Conservation (phyloP, 2,797 vertebrate genomes). For the Allobates femoralis region DNA sequence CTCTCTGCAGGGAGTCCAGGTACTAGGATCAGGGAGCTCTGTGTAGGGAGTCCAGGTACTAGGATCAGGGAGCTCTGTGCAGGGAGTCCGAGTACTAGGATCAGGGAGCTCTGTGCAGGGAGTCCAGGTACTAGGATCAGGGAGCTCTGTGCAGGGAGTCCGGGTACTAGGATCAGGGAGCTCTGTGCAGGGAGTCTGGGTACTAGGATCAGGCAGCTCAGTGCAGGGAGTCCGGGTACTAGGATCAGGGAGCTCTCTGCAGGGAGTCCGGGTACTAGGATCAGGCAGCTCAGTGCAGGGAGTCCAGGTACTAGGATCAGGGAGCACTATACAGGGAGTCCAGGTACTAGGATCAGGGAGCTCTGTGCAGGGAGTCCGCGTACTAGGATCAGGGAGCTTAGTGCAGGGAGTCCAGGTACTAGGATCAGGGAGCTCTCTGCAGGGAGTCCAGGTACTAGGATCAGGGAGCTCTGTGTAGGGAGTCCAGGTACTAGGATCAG, state of each 20-base stretch:
- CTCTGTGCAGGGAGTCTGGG: background rate
- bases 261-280: background rate
- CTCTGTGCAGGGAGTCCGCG: background rate
- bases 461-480: background rate
- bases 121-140: background rate
- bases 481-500: background rate
- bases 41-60: background rate
- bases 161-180: background rate
- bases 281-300: background rate
- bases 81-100: background rate
- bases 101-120: background rate
- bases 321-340: background rate
- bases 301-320: background rate
- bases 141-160: background rate
- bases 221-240: background rate
- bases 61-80: background rate
- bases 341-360: background rate
- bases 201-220: background rate
- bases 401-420: background rate
- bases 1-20: background rate
- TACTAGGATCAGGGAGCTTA: background rate
- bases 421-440: background rate
- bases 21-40: background rate
- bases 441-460: background rate
- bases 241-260: background rate